These are phyloP conservation scores for Syrista parreyssii DNA, from an alignment of 2,888 invertebrate species.

Conservation along the genomic window DNA sequence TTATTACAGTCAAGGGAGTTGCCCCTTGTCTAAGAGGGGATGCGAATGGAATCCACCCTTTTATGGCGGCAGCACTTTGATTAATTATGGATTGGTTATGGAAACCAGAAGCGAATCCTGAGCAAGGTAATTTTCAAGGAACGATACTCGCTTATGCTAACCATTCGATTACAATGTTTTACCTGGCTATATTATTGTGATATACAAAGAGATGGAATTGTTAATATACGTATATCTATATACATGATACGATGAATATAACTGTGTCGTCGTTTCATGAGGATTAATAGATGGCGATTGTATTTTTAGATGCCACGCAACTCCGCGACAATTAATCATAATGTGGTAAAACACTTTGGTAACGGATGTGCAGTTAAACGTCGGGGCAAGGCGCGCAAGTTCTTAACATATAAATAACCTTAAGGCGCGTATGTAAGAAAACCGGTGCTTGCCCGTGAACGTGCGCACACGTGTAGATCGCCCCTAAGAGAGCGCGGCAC, in stretches of 20 bases:
- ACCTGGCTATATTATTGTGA: neutral
- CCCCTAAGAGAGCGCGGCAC: slow-evolving; percentile 17
- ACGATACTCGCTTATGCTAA: neutral
- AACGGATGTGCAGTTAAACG: slow-evolving; percentile 36
- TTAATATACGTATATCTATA: neutral
- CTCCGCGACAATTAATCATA: slow-evolving; percentile 49
- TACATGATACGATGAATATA: neutral
- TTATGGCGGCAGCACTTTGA: slow-evolving; percentile 32
- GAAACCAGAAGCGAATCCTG: slow-evolving; percentile 27
- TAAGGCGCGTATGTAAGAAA: slow-evolving; percentile 21
- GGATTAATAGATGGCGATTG: slow-evolving; percentile 18
- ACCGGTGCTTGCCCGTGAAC: slow-evolving; percentile 6
- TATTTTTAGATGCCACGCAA: slow-evolving; percentile 42
- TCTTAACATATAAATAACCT: slow-evolving; percentile 36
- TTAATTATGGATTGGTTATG: slow-evolving; percentile 49
- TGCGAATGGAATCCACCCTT: slow-evolving; percentile 25
- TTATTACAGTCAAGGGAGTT: slow-evolving; percentile 52
- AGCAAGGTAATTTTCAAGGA: neutral
- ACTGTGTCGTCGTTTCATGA: slow-evolving; percentile 11
- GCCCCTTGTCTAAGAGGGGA: neutral
- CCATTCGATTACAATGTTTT: neutral
- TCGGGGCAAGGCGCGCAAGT: slow-evolving; percentile 26
- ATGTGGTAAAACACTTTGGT: slow-evolving; percentile 34
- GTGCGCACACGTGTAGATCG: slow-evolving; percentile 1
- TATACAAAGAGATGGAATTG: neutral